Conservation (phyloP, 2,797 vertebrate species). For the Sebastes nivosus region DNA sequence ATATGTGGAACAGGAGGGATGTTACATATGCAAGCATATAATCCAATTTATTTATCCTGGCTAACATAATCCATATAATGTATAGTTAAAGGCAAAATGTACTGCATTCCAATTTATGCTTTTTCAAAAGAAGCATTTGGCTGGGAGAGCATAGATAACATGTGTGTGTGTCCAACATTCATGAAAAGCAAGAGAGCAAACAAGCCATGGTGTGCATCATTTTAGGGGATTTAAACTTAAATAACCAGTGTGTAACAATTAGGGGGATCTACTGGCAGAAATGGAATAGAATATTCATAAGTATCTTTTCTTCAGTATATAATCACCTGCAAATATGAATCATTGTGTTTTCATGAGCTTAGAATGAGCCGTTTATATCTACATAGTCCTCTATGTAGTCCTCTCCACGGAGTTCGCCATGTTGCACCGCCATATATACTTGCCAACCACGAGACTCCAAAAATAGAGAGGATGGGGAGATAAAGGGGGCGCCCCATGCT, state of each 20-base stretch:
- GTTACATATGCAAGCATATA: background rate
- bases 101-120: background rate
- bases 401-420: no score
- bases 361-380: no score
- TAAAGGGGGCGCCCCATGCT: no score
- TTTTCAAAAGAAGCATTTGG: background rate
- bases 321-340: no score
- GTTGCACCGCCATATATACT: no score
- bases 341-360: no score
- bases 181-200: background rate
- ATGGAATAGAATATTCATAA: no score
- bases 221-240: background rate
- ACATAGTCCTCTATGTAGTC: background rate
- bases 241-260: no score
- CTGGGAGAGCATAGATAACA: fast-evolving
- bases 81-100: background rate
- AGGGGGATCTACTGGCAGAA: no score
- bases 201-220: background rate
- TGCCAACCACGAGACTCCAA: no score
- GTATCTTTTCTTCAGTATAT: no score
- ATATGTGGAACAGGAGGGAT: background rate
- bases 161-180: background rate
- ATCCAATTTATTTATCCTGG: background rate
- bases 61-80: background rate
- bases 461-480: no score